These are phyloP conservation scores for Harlomillsia oculata DNA, from an alignment of 1,140 invertebrate genomes.

Conservation along the genomic window DNA sequence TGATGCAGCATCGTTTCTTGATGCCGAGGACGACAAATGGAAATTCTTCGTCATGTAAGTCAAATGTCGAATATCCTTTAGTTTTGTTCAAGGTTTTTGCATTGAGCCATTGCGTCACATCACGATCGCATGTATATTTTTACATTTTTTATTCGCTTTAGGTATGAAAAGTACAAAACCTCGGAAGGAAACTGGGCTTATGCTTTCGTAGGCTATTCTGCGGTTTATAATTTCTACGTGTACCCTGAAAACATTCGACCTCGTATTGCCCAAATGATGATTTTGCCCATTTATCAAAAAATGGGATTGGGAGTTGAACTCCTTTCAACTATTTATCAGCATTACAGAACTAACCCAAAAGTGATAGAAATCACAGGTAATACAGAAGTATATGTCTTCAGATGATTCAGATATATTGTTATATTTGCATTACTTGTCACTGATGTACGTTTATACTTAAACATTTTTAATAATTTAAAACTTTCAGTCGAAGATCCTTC, in stretches of 20 bases:
- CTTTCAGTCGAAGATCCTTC: slow-evolving; percentile 79
- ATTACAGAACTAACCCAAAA: slow-evolving; percentile 55
- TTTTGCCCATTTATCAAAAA: slow-evolving; percentile 80
- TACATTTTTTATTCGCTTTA: slow-evolving; percentile 44
- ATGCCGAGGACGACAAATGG: slow-evolving; percentile 86
- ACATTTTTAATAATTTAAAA: slow-evolving; percentile 35
- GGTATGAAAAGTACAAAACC: slow-evolving; percentile 69
- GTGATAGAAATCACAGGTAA: slow-evolving; percentile 79
- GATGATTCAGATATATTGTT: neutral
- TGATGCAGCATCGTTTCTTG: slow-evolving; percentile 85
- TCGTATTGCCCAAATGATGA: slow-evolving; percentile 80
- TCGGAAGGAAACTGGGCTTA: slow-evolving; percentile 55
- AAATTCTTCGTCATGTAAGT: slow-evolving; percentile 77
- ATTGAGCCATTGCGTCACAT: too few species aligned
- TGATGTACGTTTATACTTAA: slow-evolving; percentile 22
- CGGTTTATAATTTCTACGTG: slow-evolving; percentile 89
- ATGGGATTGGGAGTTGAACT: slow-evolving; percentile 70
- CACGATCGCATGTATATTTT: too few species aligned
- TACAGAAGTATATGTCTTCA: too few species aligned
- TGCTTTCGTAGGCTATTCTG: slow-evolving; percentile 74
- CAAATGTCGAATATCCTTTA: too few species aligned
- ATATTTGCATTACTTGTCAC: neutral
- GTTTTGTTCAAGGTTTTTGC: too few species aligned
- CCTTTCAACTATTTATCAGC: slow-evolving; percentile 65
- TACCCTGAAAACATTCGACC: slow-evolving; percentile 78